phyloP scores from a whole-genome alignment of 2,797 vertebrate species.

The Mus spretus region DNA sequence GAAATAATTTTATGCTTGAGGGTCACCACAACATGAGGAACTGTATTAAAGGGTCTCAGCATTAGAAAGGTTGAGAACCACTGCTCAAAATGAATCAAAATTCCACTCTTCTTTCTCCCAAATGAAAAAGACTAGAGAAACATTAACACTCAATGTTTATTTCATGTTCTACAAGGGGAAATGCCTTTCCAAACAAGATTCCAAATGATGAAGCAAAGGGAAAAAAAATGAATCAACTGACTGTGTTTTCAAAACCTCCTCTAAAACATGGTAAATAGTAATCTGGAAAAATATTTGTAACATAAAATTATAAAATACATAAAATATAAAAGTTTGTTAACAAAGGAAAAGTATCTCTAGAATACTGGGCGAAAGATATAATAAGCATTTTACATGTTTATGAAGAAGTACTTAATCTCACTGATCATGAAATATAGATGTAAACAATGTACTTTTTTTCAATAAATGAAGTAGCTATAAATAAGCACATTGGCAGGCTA shows the following conservation, averaged over 20 bases:
- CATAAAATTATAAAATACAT: constrained; percentile 47
- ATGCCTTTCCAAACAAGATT: constrained; percentile 5
- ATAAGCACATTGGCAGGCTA: neutral
- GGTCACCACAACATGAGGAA: neutral
- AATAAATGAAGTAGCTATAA: constrained; percentile 17
- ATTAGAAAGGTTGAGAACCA: neutral
- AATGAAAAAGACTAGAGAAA: constrained; percentile 17
- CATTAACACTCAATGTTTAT: neutral
- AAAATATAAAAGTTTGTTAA: constrained; percentile 14
- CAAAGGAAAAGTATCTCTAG: constrained; percentile 17
- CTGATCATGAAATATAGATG: constrained; percentile 12
- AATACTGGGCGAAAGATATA: constrained; percentile 3
- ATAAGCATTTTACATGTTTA: neutral
- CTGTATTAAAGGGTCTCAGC: neutral
- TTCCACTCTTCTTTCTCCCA: neutral
- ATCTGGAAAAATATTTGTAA: neutral
- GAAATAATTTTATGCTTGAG: neutral
- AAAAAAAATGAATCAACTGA: neutral
- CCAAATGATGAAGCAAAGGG: neutral
- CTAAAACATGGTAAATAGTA: constrained; percentile 35
- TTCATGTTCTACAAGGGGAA: neutral
- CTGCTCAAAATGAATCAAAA: constrained; percentile 32
- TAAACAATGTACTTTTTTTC: constrained; percentile 23
- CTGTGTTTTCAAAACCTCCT: neutral
- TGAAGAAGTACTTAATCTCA: neutral